Evolutionary conservation across 2,797 vertebrate genomes (phyloP).

Genomic region (Muscicapa striata): DNA sequence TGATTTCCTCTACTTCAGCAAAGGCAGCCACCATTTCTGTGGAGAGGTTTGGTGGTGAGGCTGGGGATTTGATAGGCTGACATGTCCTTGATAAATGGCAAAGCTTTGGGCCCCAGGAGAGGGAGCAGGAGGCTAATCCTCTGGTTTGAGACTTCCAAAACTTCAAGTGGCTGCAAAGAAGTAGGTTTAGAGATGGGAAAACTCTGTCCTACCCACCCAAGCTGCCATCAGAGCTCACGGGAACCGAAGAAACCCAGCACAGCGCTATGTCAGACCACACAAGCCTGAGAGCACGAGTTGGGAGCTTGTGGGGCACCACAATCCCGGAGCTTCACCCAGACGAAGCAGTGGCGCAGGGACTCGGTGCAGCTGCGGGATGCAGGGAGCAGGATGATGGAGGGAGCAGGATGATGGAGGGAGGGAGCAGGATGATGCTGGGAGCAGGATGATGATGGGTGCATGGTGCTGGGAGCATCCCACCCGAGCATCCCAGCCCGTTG

Average conservation of each 20-base stretch:
- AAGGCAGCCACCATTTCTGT: background rate
- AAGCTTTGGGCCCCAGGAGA: background rate
- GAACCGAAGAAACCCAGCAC: background rate
- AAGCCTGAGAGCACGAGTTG: background rate
- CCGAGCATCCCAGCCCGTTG: background rate
- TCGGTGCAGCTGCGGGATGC: background rate
- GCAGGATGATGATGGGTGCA: too few relatives aligned
- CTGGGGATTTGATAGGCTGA: background rate
- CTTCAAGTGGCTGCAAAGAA: background rate
- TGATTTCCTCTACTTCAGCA: constrained; percentile 49
- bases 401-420: background rate
- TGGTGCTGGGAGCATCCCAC: background rate
- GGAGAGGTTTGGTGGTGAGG: background rate
- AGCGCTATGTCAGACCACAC: rapidly evolving
- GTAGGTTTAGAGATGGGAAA: background rate
- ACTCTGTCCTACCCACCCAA: background rate
- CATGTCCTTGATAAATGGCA: background rate
- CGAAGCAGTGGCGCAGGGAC: background rate
- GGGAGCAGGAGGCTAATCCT: background rate
- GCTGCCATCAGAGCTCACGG: background rate
- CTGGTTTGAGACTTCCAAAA: background rate
- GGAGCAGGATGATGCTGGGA: too few relatives aligned
- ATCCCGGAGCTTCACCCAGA: background rate
- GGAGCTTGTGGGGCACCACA: background rate
- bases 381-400: background rate